phyloP scores from a whole-genome alignment of 2,797 vertebrate genomes.

The Danio kyathit region DNA sequence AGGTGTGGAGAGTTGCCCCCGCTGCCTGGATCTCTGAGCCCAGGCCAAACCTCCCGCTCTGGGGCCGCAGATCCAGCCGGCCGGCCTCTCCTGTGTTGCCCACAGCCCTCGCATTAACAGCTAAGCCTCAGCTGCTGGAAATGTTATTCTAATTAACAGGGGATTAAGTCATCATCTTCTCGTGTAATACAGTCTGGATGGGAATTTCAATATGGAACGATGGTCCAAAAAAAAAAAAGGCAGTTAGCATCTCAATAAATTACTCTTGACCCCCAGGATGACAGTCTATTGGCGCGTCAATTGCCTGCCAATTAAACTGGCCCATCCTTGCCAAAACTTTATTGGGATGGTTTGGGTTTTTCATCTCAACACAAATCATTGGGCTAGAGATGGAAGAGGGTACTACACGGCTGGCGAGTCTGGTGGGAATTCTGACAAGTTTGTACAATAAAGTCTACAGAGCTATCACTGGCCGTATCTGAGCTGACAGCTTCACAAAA shows the following conservation, averaged over 20 bases:
- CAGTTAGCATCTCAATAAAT: conserved; percentile 85
- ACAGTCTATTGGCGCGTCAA: conserved; percentile 80
- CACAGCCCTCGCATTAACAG: conserved; percentile 58
- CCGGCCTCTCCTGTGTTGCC: conserved; percentile 64
- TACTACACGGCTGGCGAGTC: conserved; percentile 72
- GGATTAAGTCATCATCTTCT: conserved; percentile 85
- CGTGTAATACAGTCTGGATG: conserved; percentile 82
- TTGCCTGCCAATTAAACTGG: conserved; percentile 83
- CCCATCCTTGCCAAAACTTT: conserved; percentile 83
- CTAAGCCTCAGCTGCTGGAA: conserved; percentile 82
- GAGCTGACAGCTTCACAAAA: conserved; percentile 60
- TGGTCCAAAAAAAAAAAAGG: conserved; percentile 60
- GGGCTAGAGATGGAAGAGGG: conserved; percentile 75
- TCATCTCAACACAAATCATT: conserved; percentile 72
- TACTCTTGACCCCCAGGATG: conserved; percentile 84
- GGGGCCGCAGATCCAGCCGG: conserved; percentile 70
- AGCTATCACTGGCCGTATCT: conserved; percentile 61
- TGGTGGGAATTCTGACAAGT: conserved; percentile 78
- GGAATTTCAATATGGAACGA: conserved; percentile 80
- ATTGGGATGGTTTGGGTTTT: conserved; percentile 74
- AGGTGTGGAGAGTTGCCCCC: conserved; percentile 58
- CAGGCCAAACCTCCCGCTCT: conserved; percentile 73
- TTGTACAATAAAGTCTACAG: conserved; percentile 67
- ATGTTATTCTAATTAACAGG: conserved; percentile 86
- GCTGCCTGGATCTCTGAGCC: conserved; percentile 70